These are phyloP conservation scores for Naso thynnoides DNA, from an alignment of 2,797 vertebrate species.

Conservation along the genomic window DNA sequence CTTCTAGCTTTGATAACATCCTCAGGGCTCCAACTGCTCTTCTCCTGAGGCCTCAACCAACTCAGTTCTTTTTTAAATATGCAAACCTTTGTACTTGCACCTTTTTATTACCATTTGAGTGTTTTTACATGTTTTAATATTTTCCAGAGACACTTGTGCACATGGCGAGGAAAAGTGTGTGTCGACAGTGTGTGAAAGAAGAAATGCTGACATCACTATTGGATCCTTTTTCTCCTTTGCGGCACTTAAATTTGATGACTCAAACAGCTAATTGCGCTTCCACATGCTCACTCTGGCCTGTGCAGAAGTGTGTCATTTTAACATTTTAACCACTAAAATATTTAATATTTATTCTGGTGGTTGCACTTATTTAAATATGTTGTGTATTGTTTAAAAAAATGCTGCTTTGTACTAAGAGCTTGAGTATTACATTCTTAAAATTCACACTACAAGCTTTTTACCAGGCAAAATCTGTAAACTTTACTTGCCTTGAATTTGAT, in stretches of 20 bases:
- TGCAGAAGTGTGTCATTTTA: slow-evolving; percentile 47
- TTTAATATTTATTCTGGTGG: slow-evolving; percentile 82
- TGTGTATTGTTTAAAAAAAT: slow-evolving; percentile 56
- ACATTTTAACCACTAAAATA: slow-evolving; percentile 73
- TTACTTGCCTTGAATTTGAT: slow-evolving; percentile 62
- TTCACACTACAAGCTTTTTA: slow-evolving; percentile 60
- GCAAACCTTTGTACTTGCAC: slow-evolving; percentile 82
- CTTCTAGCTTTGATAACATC: slow-evolving; percentile 67
- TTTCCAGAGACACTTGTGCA: slow-evolving; percentile 59
- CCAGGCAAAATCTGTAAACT: slow-evolving; percentile 32
- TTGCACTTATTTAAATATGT: slow-evolving; percentile 76
- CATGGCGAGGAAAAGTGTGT: slow-evolving; percentile 18
- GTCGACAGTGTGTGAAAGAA: background rate
- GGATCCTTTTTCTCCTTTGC: slow-evolving; percentile 24
- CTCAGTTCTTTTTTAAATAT: slow-evolving; percentile 75
- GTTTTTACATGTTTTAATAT: slow-evolving; percentile 73
- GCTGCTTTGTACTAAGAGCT: slow-evolving; percentile 69
- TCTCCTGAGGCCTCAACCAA: slow-evolving; percentile 71
- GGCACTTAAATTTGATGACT: slow-evolving; percentile 38
- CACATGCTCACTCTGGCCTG: slow-evolving; percentile 34
- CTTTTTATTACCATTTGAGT: slow-evolving; percentile 78
- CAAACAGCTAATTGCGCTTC: slow-evolving; percentile 16
- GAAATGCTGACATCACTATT: slow-evolving; percentile 28
- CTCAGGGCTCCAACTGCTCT: slow-evolving; percentile 68
- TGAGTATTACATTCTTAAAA: slow-evolving; percentile 56